Evolutionary conservation across 2,113 vertebrate species (phyloP), one percentile per base, ranked within the genome.

Genomic region (Poicephalus gulielmi): DNA sequence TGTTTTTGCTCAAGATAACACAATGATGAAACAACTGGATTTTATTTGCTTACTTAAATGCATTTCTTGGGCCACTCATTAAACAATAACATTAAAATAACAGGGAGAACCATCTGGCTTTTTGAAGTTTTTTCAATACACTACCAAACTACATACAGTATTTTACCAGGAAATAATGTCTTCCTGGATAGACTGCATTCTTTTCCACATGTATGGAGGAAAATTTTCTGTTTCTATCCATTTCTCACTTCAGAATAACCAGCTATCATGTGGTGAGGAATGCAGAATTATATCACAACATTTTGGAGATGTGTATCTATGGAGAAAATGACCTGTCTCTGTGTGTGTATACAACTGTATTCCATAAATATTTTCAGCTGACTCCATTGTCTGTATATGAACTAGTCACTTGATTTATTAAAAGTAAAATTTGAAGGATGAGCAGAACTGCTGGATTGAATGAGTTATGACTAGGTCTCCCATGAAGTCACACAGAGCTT

Each of bases 51-150:
- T 93, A 90, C 91, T 97, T 91, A 97, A 96, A 93, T 84, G 76
- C 96, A 87, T 93, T 95, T 96, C 96, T 97, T 94, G 92, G 86
- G 75, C 62, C 94, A 57, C 88, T 98, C 90, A 95, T 84, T 97
- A 95, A 90, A 91, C 87, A 96, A 76, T 77, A 94, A 92, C 79
- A 76, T 92, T 95, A 73, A 95, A 97, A 95, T 90, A 94, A 95
- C 41, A 95, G 95, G 62, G 88, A 92, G 37, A 94, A 92, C 97
- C 98, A 97, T 95, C 97, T 98, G 96, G 95, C 95, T 96, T 96
- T 97, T 94, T 92, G 85, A 97, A 95, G 92, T 96, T 83, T 95
- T 88, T 97, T 94, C 88, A 92, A 74, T 84, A 80, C 83, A 49
- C 88, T 98, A 96, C 94, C 92, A 97, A 97, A 94, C 92, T 94